These are phyloP conservation scores for Eupithecia vulgata DNA, from an alignment of 2,888 invertebrate genomes.

Conservation along the genomic window DNA sequence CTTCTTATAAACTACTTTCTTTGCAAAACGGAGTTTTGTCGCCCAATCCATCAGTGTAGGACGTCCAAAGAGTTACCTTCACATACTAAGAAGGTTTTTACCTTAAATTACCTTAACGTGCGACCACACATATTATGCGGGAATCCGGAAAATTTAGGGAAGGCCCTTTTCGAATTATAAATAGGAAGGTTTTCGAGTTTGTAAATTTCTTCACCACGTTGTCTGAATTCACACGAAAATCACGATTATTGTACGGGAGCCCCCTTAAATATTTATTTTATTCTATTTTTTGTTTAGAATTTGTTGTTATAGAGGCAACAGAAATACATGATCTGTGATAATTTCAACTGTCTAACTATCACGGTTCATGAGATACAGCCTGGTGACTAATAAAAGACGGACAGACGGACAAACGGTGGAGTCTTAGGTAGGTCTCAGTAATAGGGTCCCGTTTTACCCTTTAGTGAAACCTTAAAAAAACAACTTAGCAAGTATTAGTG, in stretches of 20 bases:
- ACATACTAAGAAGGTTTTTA: slow-evolving; percentile 1
- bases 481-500: neutral
- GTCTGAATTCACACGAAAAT: neutral
- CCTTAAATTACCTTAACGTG: slow-evolving; percentile 4
- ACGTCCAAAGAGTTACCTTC: neutral
- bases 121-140: neutral
- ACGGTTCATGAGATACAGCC: too few species aligned
- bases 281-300: too few species aligned
- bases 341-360: too few species aligned
- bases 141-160: neutral
- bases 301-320: too few species aligned
- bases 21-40: slow-evolving; percentile 17
- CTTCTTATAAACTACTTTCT: slow-evolving; percentile 22
- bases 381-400: too few species aligned
- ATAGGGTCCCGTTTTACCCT: too few species aligned
- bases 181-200: neutral
- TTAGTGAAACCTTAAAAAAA: too few species aligned
- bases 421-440: too few species aligned
- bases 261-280: too few species aligned
- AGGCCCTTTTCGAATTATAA: neutral
- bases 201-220: neutral
- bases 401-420: too few species aligned
- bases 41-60: slow-evolving; percentile 20
- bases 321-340: too few species aligned
- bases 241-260: too few species aligned